Evolutionary conservation across 92 coral and sea anemone genomes (phyloP).

Genomic region (Actinernus sp.): DNA sequence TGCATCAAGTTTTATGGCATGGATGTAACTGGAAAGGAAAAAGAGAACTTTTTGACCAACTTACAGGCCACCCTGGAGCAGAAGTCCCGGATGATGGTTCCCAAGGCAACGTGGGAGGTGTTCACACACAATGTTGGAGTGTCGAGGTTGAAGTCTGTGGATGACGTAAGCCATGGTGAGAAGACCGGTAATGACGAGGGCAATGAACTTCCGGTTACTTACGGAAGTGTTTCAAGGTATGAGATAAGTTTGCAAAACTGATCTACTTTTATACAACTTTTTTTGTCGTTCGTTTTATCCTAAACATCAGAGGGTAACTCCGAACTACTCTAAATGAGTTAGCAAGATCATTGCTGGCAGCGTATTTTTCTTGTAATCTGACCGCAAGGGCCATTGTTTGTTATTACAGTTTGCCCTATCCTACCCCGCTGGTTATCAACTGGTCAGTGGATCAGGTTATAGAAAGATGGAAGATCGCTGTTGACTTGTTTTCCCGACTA

Average conservation of each 20-base stretch:
- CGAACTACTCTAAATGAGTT: no score
- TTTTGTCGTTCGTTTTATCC: no score
- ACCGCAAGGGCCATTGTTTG: no score
- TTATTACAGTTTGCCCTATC: conserved; percentile 49
- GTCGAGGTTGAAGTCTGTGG: conserved; percentile 69
- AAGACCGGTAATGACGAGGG: conserved; percentile 59
- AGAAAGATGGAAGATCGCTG: conserved; percentile 84
- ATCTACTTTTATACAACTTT: no score
- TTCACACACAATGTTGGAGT: conserved; percentile 75
- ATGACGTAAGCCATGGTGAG: conserved; percentile 32
- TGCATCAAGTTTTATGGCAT: conserved; percentile 73
- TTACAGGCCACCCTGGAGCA: conserved; percentile 76
- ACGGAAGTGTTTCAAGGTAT: conserved; percentile 44
- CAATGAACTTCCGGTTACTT: conserved; percentile 74
- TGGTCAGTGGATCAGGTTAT: conserved; percentile 85
- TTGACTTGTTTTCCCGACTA: conserved; percentile 90
- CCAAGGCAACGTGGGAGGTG: conserved; percentile 92
- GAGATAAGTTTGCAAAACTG: no score
- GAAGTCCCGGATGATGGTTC: conserved; percentile 81
- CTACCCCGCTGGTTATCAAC: conserved; percentile 58
- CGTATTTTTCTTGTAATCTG: no score
- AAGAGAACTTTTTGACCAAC: conserved; percentile 76
- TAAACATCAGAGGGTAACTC: no score
- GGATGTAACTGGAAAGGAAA: conserved; percentile 74
- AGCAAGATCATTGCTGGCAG: no score